Base-by-base conservation (phyloP, 1,140 invertebrate species). In the Luehdorfia chinensis region DNA sequence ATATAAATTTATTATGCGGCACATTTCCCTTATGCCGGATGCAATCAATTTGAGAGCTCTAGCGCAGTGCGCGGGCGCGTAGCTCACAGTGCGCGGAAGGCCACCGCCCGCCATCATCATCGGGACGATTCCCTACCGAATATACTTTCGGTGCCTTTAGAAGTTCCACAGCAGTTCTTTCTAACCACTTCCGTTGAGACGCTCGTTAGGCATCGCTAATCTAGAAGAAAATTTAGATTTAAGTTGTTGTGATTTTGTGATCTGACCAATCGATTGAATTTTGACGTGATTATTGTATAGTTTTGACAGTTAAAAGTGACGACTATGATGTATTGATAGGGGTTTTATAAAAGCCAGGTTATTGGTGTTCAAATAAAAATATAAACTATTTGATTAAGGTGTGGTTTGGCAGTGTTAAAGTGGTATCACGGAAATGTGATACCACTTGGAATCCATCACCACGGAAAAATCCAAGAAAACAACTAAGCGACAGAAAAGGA, bases 1-100 rank as follows among this genome's bases (percentile, higher is more conserved):
- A 73, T 66, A 75, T 80, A 84, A 80, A 85, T 81, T 85, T 75
- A 75, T 74, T 79, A 74, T 78, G 70, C 67, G 72, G 75, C 79
- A 83, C 76, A 85, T 87, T 85, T 84, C 85, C 84, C 74, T 85
- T 72, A 67, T 44, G 66, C 83, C 85, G 85, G 85, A 87, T 87
- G 75, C 64, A 66, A 67, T 75, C 85, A 87, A 87, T 87, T 87
- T 83, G 79, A 60, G 55, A 64, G 59, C 46, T 56, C 50, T 57
- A 61, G 51, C 66, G 64, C 60, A 65, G 62, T 59, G 75, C 73
- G 73, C 72, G 61, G 51, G 67, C 65, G 59, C 59, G 59, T 50
- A 55, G 56, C 55, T 50, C 49, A 70, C 71, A 78, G 68, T 79
- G 58, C 57, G 47, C 56, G 53, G 53, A 67, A 66, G 66, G 59